A percentile compares a stretch with the other conserved stretches of the same genome.
phyloP scores from a whole-genome alignment of 1,140 invertebrate species.

The Drosophila bipectinata region DNA sequence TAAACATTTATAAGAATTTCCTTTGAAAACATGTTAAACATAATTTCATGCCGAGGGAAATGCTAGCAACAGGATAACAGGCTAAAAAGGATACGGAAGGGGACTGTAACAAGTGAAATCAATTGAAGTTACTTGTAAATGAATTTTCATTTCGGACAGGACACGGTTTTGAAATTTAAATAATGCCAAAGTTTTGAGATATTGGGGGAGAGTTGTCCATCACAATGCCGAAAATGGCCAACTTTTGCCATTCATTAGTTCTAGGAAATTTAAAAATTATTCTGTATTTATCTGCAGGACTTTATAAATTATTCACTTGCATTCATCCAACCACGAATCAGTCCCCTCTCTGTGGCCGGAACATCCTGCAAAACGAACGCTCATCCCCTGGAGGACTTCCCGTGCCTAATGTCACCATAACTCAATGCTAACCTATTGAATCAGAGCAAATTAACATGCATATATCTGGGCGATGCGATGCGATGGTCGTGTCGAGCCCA shows the following conservation, averaged over 20 bases:
- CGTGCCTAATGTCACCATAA: slow-evolving; percentile 72
- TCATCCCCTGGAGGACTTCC: slow-evolving; percentile 32
- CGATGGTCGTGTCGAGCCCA: slow-evolving; percentile 35
- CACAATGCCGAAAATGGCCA: neutral
- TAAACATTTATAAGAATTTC: slow-evolving; percentile 73
- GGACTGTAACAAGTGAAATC: slow-evolving; percentile 43
- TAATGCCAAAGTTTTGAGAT: slow-evolving; percentile 8
- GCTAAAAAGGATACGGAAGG: neutral
- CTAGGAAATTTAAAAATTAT: neutral
- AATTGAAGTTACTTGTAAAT: slow-evolving; percentile 49
- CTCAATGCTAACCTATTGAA: slow-evolving; percentile 79
- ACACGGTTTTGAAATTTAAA: slow-evolving; percentile 26
- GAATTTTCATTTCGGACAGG: slow-evolving; percentile 21
- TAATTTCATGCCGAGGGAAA: slow-evolving; percentile 55
- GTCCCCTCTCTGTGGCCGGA: neutral
- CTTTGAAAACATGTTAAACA: slow-evolving; percentile 65
- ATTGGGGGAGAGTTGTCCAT: neutral
- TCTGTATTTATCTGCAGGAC: slow-evolving; percentile 4
- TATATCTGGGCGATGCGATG: slow-evolving; percentile 31
- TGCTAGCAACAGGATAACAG: neutral
- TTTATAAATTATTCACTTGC: slow-evolving; percentile 44
- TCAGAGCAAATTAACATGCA: slow-evolving; percentile 81
- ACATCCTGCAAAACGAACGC: slow-evolving; percentile 28
- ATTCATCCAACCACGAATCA: slow-evolving; percentile 33
- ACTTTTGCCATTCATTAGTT: neutral